Percentiles rank a stretch among this genome's conserved stretches.
Conservation (phyloP, 2,113 vertebrate species). For the Hippocampus comes region DNA sequence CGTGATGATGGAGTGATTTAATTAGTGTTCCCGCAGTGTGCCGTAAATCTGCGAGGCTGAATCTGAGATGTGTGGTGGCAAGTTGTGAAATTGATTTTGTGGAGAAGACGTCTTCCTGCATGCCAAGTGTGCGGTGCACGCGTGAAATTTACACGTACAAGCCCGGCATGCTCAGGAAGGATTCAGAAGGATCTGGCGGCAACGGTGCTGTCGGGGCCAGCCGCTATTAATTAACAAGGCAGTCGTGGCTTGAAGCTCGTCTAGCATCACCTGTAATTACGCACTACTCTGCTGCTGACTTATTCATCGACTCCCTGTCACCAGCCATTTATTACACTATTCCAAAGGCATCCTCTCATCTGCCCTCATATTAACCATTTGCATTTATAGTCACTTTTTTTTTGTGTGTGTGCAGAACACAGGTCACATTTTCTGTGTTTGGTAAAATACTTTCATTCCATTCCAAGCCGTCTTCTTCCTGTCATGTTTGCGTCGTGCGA, state of each 20-base stretch:
- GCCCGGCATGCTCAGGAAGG: neutral
- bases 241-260: neutral
- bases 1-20: slow-evolving; percentile 37
- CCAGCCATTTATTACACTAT: neutral
- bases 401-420: neutral
- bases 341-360: neutral
- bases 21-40: slow-evolving; percentile 24
- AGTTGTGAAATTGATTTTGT: slow-evolving; percentile 13
- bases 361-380: neutral
- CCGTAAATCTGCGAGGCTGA: slow-evolving; percentile 31
- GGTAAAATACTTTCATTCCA: neutral
- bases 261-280: neutral
- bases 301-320: neutral
- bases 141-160: neutral
- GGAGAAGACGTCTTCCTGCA: slow-evolving; percentile 10
- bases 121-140: neutral
- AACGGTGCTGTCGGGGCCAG: neutral
- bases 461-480: slow-evolving; percentile 17
- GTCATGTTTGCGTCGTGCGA: slow-evolving; percentile 8
- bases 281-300: neutral
- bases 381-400: neutral
- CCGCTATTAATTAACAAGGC: neutral
- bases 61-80: slow-evolving; percentile 9
- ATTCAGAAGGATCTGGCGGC: slow-evolving; percentile 1
- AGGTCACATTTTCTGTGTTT: neutral